phyloP scores from a whole-genome alignment of 1,140 invertebrate species.

The Heliconius himera region DNA sequence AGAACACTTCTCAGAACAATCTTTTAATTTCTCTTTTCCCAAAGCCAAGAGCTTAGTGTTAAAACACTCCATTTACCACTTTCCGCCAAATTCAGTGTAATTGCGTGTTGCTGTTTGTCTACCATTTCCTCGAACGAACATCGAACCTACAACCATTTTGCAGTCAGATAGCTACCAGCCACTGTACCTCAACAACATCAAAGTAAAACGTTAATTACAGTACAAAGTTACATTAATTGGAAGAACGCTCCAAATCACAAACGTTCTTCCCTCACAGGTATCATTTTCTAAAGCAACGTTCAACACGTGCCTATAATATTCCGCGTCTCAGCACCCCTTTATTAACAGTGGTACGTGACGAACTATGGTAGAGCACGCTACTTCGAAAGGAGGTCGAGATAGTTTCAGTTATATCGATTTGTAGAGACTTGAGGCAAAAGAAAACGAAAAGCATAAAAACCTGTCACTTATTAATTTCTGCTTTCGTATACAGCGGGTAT shows the following conservation, averaged over 20 bases:
- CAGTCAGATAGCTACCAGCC: too few relatives aligned
- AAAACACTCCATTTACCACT: too few relatives aligned
- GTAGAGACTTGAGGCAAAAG: not conserved
- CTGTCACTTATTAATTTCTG: too few relatives aligned
- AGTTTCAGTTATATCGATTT: not conserved
- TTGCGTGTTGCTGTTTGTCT: too few relatives aligned
- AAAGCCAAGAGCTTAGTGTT: too few relatives aligned
- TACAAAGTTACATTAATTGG: not conserved
- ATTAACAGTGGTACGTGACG: conserved; percentile 14
- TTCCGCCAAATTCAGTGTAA: too few relatives aligned
- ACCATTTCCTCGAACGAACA: too few relatives aligned
- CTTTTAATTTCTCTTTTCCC: too few relatives aligned
- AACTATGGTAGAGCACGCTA: conserved; percentile 3
- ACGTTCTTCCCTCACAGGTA: not conserved
- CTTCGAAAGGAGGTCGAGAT: not conserved
- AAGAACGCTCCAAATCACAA: not conserved
- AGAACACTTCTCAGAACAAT: too few relatives aligned
- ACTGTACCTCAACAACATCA: not conserved
- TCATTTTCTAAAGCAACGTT: conserved; percentile 21
- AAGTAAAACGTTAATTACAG: not conserved
- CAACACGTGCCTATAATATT: conserved; percentile 29
- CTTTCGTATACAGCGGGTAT: not conserved
- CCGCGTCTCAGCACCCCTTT: conserved; percentile 7
- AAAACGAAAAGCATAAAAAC: too few relatives aligned
- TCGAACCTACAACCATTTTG: too few relatives aligned